phyloP scores from a whole-genome alignment of 2,797 vertebrate genomes.

The Iguana delicatissima region DNA sequence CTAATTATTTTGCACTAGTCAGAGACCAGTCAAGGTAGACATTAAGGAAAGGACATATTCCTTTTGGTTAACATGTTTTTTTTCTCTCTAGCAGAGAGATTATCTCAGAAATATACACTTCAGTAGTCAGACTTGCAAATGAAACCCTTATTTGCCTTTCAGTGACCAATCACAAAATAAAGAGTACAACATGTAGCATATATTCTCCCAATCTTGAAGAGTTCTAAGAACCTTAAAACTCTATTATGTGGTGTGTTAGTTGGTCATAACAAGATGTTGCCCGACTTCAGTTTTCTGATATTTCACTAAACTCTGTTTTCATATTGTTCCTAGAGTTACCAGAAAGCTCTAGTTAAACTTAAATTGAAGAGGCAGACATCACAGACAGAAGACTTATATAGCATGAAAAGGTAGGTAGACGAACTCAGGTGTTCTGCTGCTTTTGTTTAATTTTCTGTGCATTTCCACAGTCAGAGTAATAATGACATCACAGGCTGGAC shows the following conservation, averaged over 20 bases:
- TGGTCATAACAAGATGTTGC: not conserved
- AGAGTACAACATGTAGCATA: not conserved
- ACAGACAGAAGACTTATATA: slow-evolving; percentile 27
- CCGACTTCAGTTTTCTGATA: not conserved
- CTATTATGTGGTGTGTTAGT: not conserved
- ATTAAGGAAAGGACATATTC: no score
- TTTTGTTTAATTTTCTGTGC: slow-evolving; percentile 26
- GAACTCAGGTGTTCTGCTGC: not conserved
- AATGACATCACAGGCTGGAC: not conserved
- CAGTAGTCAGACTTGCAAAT: no score
- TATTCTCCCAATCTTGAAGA: not conserved
- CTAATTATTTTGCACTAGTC: not conserved
- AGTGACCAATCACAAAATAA: not conserved
- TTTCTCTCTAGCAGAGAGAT: no score
- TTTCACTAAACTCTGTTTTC: slow-evolving; percentile 26
- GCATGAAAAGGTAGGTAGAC: slow-evolving; percentile 65
- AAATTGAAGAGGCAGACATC: slow-evolving; percentile 69
- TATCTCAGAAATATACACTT: no score
- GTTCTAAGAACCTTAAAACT: not conserved
- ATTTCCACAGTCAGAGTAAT: not conserved
- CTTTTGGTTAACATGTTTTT: no score
- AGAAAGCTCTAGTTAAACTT: slow-evolving; percentile 73
- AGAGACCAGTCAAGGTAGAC: not conserved
- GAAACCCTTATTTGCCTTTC: no score
- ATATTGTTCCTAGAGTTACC: slow-evolving; percentile 66